Conservation (phyloP, 2,797 vertebrate genomes). For the Mus spretus region DNA sequence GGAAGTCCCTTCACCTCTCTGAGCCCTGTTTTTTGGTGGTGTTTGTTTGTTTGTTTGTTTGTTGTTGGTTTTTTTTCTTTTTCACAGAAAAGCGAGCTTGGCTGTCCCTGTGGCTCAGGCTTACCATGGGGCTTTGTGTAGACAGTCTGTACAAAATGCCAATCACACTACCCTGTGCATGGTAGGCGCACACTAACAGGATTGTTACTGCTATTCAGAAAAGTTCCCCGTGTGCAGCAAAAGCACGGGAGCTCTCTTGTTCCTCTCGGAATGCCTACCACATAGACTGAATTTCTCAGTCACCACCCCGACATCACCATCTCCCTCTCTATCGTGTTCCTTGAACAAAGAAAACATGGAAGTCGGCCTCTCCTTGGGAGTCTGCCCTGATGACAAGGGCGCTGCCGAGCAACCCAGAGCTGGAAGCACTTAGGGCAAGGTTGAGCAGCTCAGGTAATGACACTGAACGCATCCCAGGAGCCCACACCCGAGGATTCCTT, state of each 20-base stretch:
- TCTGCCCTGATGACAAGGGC: not conserved
- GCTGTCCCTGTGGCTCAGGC: not conserved
- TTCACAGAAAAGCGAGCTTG: not conserved
- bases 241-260: not conserved
- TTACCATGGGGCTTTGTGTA: not conserved
- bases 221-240: not conserved
- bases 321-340: slow-evolving; percentile 31
- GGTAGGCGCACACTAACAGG: not conserved
- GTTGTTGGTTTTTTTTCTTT: not conserved
- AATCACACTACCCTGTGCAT: not conserved
- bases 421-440: not conserved
- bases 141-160: not conserved
- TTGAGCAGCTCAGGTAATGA: not conserved
- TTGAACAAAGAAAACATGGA: slow-evolving; percentile 39
- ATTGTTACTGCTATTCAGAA: not conserved
- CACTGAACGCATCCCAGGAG: not conserved
- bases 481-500: slow-evolving; percentile 30
- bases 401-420: not conserved
- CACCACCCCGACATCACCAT: not conserved
- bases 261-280: not conserved
- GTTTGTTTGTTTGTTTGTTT: no score
- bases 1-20: slow-evolving; percentile 9
- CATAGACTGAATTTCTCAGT: not conserved
- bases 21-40: slow-evolving; percentile 1
- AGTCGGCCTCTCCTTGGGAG: slow-evolving; percentile 8